Conservation (phyloP, 2,888 invertebrate genomes). For the Rotaria socialis region DNA sequence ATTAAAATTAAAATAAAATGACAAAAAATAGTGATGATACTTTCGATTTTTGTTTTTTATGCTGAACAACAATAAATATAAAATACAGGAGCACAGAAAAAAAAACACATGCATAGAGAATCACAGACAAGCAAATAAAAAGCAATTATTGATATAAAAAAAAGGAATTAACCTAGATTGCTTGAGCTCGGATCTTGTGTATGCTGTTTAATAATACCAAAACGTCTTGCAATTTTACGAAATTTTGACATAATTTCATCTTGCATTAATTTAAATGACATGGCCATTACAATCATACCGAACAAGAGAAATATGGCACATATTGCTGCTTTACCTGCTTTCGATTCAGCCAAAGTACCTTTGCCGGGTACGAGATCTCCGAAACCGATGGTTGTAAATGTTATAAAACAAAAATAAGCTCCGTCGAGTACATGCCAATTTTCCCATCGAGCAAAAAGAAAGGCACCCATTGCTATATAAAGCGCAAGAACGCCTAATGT, state of each 20-base stretch:
- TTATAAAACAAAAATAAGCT: conserved; percentile 48
- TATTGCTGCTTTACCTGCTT: conserved; percentile 46
- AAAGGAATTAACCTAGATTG: neutral
- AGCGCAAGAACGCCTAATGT: conserved; percentile 46
- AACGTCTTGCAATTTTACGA: neutral
- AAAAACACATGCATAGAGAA: neutral
- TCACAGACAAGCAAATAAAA: neutral
- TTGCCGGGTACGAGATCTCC: conserved; percentile 47
- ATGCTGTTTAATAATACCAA: neutral
- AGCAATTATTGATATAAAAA: too few relatives aligned
- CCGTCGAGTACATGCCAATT: conserved; percentile 47
- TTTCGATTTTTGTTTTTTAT: too few relatives aligned
- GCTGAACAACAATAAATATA: neutral
- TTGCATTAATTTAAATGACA: conserved; percentile 47
- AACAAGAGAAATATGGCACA: conserved; percentile 47
- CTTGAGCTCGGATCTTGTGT: neutral
- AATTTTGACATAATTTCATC: conserved; percentile 40
- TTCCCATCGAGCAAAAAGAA: conserved; percentile 47
- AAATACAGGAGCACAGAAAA: neutral
- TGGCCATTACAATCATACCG: conserved; percentile 48
- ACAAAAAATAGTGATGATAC: neutral
- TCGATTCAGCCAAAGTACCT: conserved; percentile 39
- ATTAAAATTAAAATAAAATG: neutral
- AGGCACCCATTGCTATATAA: conserved; percentile 47
- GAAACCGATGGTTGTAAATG: conserved; percentile 48